Conservation (phyloP, 1,140 invertebrate genomes). For the Solenopsis fugax region DNA sequence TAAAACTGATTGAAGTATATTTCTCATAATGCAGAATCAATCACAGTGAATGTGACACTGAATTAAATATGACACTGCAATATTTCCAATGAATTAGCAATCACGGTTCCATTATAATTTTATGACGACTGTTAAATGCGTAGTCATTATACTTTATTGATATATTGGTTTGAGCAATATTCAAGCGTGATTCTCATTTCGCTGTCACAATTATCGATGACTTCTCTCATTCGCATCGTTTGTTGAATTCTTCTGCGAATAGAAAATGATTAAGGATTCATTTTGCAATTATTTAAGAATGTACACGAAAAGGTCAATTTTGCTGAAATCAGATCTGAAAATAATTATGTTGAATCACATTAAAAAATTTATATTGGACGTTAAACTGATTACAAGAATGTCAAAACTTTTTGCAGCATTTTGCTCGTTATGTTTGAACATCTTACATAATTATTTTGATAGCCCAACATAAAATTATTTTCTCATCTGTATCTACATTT, state of each 20-base stretch:
- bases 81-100: conserved; percentile 56
- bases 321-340: too few relatives aligned
- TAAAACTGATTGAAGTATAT: conserved; percentile 22
- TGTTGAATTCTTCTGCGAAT: background rate
- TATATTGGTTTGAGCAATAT: conserved; percentile 46
- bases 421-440: too few relatives aligned
- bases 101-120: conserved; percentile 46
- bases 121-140: conserved; percentile 47
- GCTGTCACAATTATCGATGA: conserved; percentile 30
- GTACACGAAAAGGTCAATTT: too few relatives aligned
- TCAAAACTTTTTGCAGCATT: too few relatives aligned
- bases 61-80: conserved; percentile 54
- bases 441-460: too few relatives aligned
- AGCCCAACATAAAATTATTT: too few relatives aligned
- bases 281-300: background rate
- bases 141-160: conserved; percentile 25
- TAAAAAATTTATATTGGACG: too few relatives aligned
- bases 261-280: conserved; percentile 1
- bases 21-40: conserved; percentile 31
- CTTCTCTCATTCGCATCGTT: background rate
- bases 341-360: too few relatives aligned
- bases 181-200: conserved; percentile 23
- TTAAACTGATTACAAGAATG: too few relatives aligned
- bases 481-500: too few relatives aligned
- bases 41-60: conserved; percentile 42